These are phyloP conservation scores for Megamerina dolium DNA, from an alignment of 2,888 invertebrate species.

Conservation along the genomic window DNA sequence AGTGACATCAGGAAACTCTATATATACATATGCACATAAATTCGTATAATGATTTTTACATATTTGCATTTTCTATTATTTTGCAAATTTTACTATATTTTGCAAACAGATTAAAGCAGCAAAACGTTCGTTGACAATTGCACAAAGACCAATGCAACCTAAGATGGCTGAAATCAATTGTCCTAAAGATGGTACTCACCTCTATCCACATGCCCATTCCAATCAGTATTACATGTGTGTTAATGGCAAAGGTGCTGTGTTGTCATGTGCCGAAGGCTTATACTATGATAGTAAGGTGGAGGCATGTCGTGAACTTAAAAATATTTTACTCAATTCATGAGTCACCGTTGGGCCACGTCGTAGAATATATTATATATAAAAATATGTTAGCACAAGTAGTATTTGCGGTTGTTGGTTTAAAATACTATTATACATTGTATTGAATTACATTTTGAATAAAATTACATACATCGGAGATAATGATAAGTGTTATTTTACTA, in stretches of 20 bases:
- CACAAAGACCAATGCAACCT: constrained; percentile 13
- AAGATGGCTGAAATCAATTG: constrained; percentile 19
- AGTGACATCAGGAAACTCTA: too few species aligned
- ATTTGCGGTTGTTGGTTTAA: too few species aligned
- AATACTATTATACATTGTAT: too few species aligned
- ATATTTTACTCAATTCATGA: constrained; percentile 6
- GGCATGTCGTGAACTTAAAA: constrained; percentile 20
- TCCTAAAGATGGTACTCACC: constrained; percentile 22
- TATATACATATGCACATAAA: too few species aligned
- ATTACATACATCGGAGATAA: too few species aligned
- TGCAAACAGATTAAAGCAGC: constrained; percentile 13
- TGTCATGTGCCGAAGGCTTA: constrained; percentile 25
- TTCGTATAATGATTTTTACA: too few species aligned
- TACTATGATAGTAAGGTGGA: constrained; percentile 19
- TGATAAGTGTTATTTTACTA: too few species aligned
- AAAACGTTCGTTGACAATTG: constrained; percentile 2
- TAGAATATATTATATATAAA: too few species aligned
- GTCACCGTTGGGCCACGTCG: too few species aligned
- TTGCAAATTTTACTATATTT: background rate
- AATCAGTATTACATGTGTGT: constrained; percentile 24
- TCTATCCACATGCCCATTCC: constrained; percentile 19
- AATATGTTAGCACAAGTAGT: too few species aligned
- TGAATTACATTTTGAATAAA: too few species aligned
- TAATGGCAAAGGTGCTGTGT: constrained; percentile 24
- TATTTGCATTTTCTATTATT: background rate